Percentiles rank a stretch among this genome's conserved stretches.
These are phyloP conservation scores for Lepidurus apus DNA, from an alignment of 1,140 invertebrate genomes.

Conservation along the genomic window DNA sequence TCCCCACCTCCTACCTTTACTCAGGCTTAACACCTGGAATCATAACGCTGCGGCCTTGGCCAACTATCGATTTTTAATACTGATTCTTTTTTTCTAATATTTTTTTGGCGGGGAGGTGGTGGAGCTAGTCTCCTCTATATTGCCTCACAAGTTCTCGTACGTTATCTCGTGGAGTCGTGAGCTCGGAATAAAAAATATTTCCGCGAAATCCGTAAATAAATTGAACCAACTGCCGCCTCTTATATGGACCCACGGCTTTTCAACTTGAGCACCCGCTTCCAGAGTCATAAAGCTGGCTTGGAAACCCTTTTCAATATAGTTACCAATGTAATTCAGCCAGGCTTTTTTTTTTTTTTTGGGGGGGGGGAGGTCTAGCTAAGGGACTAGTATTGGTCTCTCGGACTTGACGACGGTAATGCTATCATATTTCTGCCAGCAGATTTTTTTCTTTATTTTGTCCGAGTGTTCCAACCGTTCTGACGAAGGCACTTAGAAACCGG, in stretches of 20 bases:
- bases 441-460: not conserved
- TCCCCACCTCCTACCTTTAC: not conserved
- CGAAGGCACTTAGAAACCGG: conserved; percentile 9
- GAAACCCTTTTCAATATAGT: not conserved
- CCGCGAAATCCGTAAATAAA: too few species aligned
- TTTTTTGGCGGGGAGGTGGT: not conserved
- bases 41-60: conserved; percentile 16
- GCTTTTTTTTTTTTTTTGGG: too few species aligned
- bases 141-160: not conserved
- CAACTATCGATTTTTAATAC: conserved; percentile 12
- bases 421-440: conserved; percentile 1
- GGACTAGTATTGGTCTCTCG: not conserved
- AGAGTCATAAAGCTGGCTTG: not conserved
- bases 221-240: too few species aligned
- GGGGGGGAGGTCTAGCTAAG: too few species aligned
- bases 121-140: not conserved
- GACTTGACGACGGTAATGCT: not conserved
- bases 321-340: conserved; percentile 5
- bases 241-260: not conserved
- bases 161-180: not conserved
- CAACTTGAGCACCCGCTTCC: not conserved
- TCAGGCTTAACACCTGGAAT: conserved; percentile 16
- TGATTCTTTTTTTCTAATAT: not conserved
- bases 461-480: not conserved
- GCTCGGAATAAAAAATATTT: too few species aligned